These are phyloP conservation scores for Clivina fossor DNA, from an alignment of 2,888 invertebrate species.

Conservation along the genomic window DNA sequence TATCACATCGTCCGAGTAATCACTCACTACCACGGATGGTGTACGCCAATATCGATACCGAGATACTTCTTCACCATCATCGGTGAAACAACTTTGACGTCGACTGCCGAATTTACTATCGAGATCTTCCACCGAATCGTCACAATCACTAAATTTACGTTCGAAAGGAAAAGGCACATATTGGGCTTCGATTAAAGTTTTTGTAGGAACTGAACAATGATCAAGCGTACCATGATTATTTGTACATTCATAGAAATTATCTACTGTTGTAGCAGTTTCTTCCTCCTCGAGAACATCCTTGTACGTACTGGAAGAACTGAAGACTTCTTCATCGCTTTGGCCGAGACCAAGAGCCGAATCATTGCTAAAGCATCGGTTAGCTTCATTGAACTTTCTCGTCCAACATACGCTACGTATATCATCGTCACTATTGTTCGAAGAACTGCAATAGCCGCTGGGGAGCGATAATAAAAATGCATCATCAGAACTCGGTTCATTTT, in stretches of 20 bases:
- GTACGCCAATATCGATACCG: constrained; percentile 69
- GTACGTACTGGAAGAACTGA: constrained; percentile 16
- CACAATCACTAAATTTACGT: constrained; percentile 54
- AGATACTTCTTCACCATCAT: constrained; percentile 54
- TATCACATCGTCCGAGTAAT: constrained; percentile 75
- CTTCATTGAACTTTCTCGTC: constrained; percentile 42
- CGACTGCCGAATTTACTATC: constrained; percentile 48
- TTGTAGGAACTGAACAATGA: constrained; percentile 50
- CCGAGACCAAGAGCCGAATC: constrained; percentile 55
- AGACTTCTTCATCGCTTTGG: constrained; percentile 55
- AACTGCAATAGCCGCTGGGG: constrained; percentile 51
- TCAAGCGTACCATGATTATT: constrained; percentile 50
- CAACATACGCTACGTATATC: constrained; percentile 44
- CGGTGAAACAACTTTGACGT: constrained; percentile 57
- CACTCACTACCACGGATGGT: constrained; percentile 85
- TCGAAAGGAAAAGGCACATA: constrained; percentile 56
- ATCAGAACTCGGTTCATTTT: not conserved
- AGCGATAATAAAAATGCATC: constrained; percentile 43
- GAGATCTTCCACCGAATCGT: constrained; percentile 38
- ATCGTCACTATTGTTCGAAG: constrained; percentile 50
- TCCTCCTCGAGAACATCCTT: constrained; percentile 36
- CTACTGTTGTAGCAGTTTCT: constrained; percentile 19
- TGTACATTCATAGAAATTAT: constrained; percentile 2
- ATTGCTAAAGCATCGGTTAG: constrained; percentile 55
- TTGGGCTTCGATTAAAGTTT: constrained; percentile 61